Percentiles rank a stretch among this genome's conserved stretches.
phyloP scores from a whole-genome alignment of 2,113 vertebrate genomes.

The Trichechus manatus region DNA sequence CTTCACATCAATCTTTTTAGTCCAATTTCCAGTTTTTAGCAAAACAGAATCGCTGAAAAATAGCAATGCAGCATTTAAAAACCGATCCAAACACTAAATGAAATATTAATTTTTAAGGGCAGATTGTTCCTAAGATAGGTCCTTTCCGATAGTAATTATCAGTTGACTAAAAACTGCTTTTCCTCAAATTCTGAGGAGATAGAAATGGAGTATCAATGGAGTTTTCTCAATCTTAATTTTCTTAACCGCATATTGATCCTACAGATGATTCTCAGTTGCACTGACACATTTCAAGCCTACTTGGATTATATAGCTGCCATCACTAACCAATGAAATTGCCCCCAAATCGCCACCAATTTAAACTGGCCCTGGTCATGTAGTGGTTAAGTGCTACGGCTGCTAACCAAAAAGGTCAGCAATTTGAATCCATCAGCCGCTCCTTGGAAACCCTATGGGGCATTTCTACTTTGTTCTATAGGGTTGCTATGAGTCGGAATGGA shows the following conservation, averaged over 20 bases:
- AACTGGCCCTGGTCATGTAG: neutral
- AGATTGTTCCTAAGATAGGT: neutral
- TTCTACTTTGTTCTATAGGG: too few species aligned
- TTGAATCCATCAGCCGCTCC: too few species aligned
- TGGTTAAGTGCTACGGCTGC: too few species aligned
- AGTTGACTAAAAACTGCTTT: constrained; percentile 40
- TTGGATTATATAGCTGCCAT: neutral
- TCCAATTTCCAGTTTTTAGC: constrained; percentile 93
- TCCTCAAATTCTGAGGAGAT: constrained; percentile 18
- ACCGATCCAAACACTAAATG: neutral
- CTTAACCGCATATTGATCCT: constrained; percentile 9
- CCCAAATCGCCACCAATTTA: constrained; percentile 33
- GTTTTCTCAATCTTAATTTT: neutral
- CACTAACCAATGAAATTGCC: neutral
- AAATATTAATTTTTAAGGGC: constrained; percentile 57
- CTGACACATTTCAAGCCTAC: neutral
- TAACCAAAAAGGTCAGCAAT: too few species aligned
- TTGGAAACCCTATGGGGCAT: too few species aligned
- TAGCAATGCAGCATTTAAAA: constrained; percentile 57
- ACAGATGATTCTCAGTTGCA: constrained; percentile 38
- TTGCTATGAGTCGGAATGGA: too few species aligned
- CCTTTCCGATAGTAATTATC: constrained; percentile 16
- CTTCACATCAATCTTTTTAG: constrained; percentile 93
- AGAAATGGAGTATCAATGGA: neutral
- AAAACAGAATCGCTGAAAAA: constrained; percentile 92